A percentile compares a stretch with the other conserved stretches of the same genome.
Conservation (phyloP, 2,888 invertebrate species). For the Nysson spinosus region DNA sequence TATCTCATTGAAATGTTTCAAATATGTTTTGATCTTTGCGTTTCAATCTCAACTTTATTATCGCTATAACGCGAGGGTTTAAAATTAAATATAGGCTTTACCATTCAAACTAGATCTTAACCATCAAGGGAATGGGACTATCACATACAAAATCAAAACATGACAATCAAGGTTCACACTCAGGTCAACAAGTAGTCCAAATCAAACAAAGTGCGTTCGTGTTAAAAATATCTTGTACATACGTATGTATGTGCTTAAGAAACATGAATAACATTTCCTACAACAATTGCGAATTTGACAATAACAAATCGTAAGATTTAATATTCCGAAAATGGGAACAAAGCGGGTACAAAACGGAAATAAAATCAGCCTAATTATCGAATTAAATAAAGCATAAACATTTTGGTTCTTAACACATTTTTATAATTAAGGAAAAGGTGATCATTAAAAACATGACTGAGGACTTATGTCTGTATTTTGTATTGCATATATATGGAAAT, state of each 20-base stretch:
- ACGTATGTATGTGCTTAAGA: slow-evolving; percentile 1
- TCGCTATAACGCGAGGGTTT: too few relatives aligned
- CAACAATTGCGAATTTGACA: too few relatives aligned
- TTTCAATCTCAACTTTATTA: too few relatives aligned
- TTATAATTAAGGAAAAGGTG: not conserved
- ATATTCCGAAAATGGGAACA: too few relatives aligned
- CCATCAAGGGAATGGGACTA: too few relatives aligned
- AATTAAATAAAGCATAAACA: not conserved
- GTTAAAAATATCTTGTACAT: slow-evolving; percentile 3
- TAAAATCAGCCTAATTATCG: slow-evolving; percentile 1
- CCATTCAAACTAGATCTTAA: too few relatives aligned
- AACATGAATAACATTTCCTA: too few relatives aligned
- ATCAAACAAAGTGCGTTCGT: slow-evolving; percentile 17
- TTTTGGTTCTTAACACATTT: not conserved
- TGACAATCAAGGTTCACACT: slow-evolving; percentile 32
- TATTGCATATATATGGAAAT: slow-evolving; percentile 4
- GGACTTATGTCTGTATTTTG: slow-evolving; percentile 6
- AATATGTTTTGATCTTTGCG: too few relatives aligned
- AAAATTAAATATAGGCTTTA: too few relatives aligned
- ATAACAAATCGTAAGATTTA: too few relatives aligned
- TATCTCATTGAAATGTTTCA: too few relatives aligned
- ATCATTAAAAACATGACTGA: slow-evolving; percentile 5
- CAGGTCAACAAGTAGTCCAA: slow-evolving; percentile 19
- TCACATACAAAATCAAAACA: slow-evolving; percentile 47
- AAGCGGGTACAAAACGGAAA: not conserved